These are phyloP conservation scores for Acronicta aceris DNA, from an alignment of 2,888 invertebrate genomes.

Conservation along the genomic window DNA sequence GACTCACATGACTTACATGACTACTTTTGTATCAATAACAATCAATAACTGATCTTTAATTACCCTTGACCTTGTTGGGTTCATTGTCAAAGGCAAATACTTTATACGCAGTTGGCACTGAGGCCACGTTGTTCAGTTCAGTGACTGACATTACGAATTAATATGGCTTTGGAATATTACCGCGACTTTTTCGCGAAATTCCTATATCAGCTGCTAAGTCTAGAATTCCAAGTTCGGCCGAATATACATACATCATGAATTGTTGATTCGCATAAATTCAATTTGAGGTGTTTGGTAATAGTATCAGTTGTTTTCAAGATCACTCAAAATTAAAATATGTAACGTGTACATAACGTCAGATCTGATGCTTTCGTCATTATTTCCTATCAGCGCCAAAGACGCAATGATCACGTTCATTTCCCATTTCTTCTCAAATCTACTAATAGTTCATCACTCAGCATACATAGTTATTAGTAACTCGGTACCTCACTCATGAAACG, in stretches of 20 bases:
- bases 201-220: not conserved
- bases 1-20: conserved; percentile 23
- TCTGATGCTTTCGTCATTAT: not conserved
- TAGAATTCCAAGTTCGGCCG: not conserved
- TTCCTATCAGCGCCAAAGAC: not conserved
- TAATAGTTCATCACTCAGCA: conserved; percentile 15
- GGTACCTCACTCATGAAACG: conserved; percentile 25
- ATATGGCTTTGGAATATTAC: conserved; percentile 23
- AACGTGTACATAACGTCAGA: too few relatives aligned
- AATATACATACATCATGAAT: conserved; percentile 1
- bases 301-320: too few relatives aligned
- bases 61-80: conserved; percentile 61
- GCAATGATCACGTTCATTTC: not conserved
- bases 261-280: not conserved
- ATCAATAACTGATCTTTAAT: conserved; percentile 49
- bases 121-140: conserved; percentile 54
- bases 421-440: conserved; percentile 1
- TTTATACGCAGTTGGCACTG: conserved; percentile 33
- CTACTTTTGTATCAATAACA: conserved; percentile 16
- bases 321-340: too few relatives aligned
- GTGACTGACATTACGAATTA: conserved; percentile 26
- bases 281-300: not conserved
- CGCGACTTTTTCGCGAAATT: conserved; percentile 22
- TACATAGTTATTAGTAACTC: conserved; percentile 27
- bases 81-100: conserved; percentile 72